phyloP scores from a whole-genome alignment of 2,797 vertebrate species.

The Tinamus major region DNA sequence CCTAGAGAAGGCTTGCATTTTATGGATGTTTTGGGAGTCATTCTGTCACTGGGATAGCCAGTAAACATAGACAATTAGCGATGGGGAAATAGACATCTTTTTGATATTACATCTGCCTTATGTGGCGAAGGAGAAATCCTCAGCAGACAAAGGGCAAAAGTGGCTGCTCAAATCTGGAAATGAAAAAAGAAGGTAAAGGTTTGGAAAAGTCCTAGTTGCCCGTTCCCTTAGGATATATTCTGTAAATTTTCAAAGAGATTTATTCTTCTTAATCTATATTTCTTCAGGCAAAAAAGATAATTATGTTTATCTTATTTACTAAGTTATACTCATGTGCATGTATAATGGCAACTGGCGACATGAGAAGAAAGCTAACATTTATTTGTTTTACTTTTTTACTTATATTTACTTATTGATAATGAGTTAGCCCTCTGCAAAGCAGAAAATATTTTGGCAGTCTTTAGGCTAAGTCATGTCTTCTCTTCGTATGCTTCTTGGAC shows the following conservation, averaged over 20 bases:
- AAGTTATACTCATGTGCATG: neutral
- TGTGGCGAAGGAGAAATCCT: neutral
- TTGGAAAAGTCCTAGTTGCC: neutral
- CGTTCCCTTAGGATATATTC: neutral
- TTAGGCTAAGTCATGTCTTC: neutral
- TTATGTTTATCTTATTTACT: neutral
- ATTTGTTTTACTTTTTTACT: no score
- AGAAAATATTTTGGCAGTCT: neutral
- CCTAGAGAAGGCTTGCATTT: neutral
- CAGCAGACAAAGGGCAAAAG: neutral
- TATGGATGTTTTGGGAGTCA: neutral
- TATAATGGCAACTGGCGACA: neutral
- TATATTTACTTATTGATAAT: neutral
- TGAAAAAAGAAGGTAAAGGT: neutral
- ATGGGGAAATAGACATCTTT: neutral
- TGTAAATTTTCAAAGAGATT: neutral
- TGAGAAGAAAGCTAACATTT: neutral
- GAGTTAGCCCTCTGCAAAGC: neutral
- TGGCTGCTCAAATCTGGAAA: neutral
- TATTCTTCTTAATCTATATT: neutral
- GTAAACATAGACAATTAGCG: neutral
- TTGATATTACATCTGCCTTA: neutral
- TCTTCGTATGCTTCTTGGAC: neutral
- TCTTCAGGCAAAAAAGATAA: neutral
- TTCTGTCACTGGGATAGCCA: neutral